Evolutionary conservation across 2,797 vertebrate species (phyloP).

Genomic region (Xenopus petersii): DNA sequence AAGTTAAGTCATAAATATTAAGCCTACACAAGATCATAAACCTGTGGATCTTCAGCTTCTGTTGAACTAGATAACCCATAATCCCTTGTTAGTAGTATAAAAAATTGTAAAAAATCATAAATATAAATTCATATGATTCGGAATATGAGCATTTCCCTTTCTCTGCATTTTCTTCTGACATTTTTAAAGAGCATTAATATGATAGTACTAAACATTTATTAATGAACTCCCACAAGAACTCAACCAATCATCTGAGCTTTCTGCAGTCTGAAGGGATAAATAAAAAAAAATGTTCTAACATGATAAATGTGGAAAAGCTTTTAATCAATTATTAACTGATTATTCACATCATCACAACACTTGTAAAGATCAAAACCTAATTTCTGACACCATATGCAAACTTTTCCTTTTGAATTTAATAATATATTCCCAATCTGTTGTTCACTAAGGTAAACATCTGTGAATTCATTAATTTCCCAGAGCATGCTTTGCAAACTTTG

Average conservation of each 20-base stretch:
- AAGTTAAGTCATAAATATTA: no score
- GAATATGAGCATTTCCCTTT: no score
- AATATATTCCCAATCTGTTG: slow-evolving; percentile 60
- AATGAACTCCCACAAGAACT: slow-evolving; percentile 17
- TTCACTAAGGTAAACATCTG: slow-evolving; percentile 58
- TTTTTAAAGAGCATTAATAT: not conserved
- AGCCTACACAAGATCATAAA: no score
- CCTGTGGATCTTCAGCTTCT: no score
- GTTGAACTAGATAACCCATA: no score
- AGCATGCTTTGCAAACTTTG: slow-evolving; percentile 51
- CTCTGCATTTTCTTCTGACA: not conserved
- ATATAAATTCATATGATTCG: no score
- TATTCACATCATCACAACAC: slow-evolving; percentile 50
- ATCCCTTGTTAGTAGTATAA: no score
- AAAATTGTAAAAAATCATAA: no score
- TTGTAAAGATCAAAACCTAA: slow-evolving; percentile 61
- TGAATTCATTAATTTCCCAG: slow-evolving; percentile 55
- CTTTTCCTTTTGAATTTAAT: slow-evolving; percentile 58
- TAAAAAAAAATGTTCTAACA: slow-evolving; percentile 38
- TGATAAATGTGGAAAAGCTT: slow-evolving; percentile 49
- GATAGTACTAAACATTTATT: not conserved
- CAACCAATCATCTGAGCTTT: slow-evolving; percentile 21
- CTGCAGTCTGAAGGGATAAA: slow-evolving; percentile 42
- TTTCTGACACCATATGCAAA: slow-evolving; percentile 61
- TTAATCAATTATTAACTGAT: slow-evolving; percentile 63